These are phyloP conservation scores for Melipona beecheii DNA, from an alignment of 2,888 invertebrate genomes.

Conservation along the genomic window DNA sequence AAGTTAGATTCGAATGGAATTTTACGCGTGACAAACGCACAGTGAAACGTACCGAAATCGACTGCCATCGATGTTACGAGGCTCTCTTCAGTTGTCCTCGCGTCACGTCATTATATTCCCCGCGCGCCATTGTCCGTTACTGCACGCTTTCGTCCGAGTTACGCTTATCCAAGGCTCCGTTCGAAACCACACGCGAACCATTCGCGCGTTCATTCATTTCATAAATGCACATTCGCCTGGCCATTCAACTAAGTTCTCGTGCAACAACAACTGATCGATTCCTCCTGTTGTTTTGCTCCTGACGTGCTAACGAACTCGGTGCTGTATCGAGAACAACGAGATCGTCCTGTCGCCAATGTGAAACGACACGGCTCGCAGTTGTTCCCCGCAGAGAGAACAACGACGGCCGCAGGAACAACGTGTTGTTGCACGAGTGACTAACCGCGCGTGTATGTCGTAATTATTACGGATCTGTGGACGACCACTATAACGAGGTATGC, in stretches of 20 bases:
- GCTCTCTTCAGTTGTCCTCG: slow-evolving; percentile 30
- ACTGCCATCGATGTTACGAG: slow-evolving; percentile 40
- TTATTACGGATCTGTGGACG: slow-evolving; percentile 66
- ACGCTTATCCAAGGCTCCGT: slow-evolving; percentile 4
- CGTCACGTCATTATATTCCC: slow-evolving; percentile 8
- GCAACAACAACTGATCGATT: background rate
- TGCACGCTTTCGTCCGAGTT: slow-evolving; percentile 16
- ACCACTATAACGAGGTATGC: slow-evolving; percentile 65
- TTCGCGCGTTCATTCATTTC: background rate
- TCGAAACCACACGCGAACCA: no score
- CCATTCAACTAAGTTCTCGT: background rate
- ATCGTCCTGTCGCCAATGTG: background rate
- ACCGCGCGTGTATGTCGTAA: slow-evolving; percentile 49
- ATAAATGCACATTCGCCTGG: background rate
- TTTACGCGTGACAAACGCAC: background rate
- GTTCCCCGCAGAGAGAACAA: background rate
- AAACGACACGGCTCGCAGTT: background rate
- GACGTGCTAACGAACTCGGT: background rate
- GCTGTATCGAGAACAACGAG: background rate
- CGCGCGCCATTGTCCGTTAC: slow-evolving; percentile 35
- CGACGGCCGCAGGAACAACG: slow-evolving; percentile 40
- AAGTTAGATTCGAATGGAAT: no score
- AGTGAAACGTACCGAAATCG: slow-evolving; percentile 23
- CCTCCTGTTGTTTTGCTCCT: background rate
- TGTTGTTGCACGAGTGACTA: slow-evolving; percentile 27